These are phyloP conservation scores for Cryptomyrus ogoouensis DNA, from an alignment of 2,113 vertebrate genomes.

Conservation along the genomic window DNA sequence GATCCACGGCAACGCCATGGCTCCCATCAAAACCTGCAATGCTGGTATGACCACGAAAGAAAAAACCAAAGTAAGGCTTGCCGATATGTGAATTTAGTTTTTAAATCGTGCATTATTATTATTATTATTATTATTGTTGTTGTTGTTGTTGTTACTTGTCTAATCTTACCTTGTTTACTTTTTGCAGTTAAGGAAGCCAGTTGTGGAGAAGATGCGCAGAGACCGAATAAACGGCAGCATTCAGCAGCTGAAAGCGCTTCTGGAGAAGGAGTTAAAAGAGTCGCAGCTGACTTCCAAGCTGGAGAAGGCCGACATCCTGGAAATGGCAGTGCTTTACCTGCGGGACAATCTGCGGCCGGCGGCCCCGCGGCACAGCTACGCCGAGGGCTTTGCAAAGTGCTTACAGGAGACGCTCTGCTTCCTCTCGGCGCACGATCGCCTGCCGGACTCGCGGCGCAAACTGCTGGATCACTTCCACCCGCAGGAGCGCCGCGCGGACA, in stretches of 20 bases:
- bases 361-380: conserved; percentile 43
- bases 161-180: conserved; percentile 9
- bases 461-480: conserved; percentile 55
- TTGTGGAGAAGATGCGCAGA: conserved; percentile 70
- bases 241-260: conserved; percentile 66
- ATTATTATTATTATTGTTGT: background rate
- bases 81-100: background rate
- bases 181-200: conserved; percentile 67
- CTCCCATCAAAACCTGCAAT: conserved; percentile 46
- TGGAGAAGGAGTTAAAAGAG: conserved; percentile 54
- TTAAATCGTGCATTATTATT: background rate
- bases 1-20: conserved; percentile 36
- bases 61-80: conserved; percentile 61
- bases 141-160: background rate
- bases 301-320: conserved; percentile 60
- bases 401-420: conserved; percentile 57
- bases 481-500: conserved; percentile 21
- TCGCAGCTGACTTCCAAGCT: conserved; percentile 55
- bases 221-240: conserved; percentile 81
- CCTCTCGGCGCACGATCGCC: conserved; percentile 49
- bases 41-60: conserved; percentile 43
- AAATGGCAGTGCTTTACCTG: conserved; percentile 58
- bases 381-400: conserved; percentile 55
- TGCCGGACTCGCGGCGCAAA: conserved; percentile 44
- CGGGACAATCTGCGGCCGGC: conserved; percentile 48